Base-by-base conservation (phyloP, 37 sponge, comb jelly and placozoan genomes). In the Ianthella basta region DNA sequence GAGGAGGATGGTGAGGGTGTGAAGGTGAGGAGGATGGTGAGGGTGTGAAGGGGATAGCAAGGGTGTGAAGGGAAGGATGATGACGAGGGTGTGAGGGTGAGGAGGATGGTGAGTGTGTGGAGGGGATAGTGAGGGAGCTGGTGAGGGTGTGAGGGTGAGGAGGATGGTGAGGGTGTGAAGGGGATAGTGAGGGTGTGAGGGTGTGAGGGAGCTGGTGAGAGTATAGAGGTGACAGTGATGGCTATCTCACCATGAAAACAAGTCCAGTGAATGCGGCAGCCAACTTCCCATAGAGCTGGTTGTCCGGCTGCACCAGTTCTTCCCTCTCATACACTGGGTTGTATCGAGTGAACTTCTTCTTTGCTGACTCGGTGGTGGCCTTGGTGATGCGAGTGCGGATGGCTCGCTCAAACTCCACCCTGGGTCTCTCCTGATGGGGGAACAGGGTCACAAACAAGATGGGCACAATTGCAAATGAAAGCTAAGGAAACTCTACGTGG, bases 401-500 rank as follows among this genome's bases (percentile, higher is more conserved):
- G 14, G 68, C 60, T 55, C 92, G 95, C 67, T 94, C 97, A 94
- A 93, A 97, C 34, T 92, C 85, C 32, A 95, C 91, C 32, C 98
- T 68, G 0, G 94, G 88, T 50, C 88, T 84, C 73, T 97, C 87
- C 89, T 94, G 79, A 15, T 34, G 59, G 40, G 10, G 24, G 24
- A 33, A 61, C 4, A 10, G 64, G 64, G 64, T 61, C 3, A 61
- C 29, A 61, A 2, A 61, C 64, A 13, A 8, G 50, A 3, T 10
- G 50, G 8, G 50, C 8, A 3, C 50, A 8, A 44, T 44, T 44
- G 50, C 50, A 44, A 10, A 8, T 8, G n/a, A n/a, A n/a, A 10
- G 50, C 8, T 44, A 44, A 10, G 50, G 50, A 44, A 44, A 8
- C 8, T 3, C 50, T 44, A 8, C 6, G 50, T 8, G 8, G 8